Percentiles rank a stretch among this genome's conserved stretches.
Conservation (phyloP, 2,888 invertebrate species). For the Acanthosepion pharaonis region DNA sequence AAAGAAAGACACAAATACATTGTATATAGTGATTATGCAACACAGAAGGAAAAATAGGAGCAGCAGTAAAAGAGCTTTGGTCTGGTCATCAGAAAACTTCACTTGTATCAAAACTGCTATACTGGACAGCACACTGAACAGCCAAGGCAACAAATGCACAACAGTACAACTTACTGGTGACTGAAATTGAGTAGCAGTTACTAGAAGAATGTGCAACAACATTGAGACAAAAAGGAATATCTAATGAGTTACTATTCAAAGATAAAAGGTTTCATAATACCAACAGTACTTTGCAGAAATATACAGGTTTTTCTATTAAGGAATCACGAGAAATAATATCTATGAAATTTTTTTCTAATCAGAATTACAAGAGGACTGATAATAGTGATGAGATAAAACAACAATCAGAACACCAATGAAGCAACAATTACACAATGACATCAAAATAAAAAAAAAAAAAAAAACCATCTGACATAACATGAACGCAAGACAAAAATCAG, state of each 20-base stretch:
- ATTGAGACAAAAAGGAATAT: too few species aligned
- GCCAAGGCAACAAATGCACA: neutral
- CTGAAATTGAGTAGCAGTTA: too few species aligned
- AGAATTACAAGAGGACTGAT: too few species aligned
- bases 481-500: neutral
- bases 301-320: too few species aligned
- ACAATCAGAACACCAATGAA: neutral
- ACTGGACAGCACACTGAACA: neutral
- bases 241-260: too few species aligned
- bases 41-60: neutral
- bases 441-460: neutral
- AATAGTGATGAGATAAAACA: neutral
- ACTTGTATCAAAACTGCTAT: neutral
- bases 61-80: neutral
- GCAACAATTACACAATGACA: neutral
- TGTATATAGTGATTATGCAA: neutral
- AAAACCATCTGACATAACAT: constrained; percentile 33
- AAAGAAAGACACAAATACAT: neutral
- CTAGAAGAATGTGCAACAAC: too few species aligned
- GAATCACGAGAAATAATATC: too few species aligned
- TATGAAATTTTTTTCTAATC: too few species aligned
- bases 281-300: too few species aligned
- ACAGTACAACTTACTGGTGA: neutral
- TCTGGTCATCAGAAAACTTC: neutral
- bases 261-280: too few species aligned